phyloP scores from a whole-genome alignment of 2,113 vertebrate species.

The Podarcis cretensis region DNA sequence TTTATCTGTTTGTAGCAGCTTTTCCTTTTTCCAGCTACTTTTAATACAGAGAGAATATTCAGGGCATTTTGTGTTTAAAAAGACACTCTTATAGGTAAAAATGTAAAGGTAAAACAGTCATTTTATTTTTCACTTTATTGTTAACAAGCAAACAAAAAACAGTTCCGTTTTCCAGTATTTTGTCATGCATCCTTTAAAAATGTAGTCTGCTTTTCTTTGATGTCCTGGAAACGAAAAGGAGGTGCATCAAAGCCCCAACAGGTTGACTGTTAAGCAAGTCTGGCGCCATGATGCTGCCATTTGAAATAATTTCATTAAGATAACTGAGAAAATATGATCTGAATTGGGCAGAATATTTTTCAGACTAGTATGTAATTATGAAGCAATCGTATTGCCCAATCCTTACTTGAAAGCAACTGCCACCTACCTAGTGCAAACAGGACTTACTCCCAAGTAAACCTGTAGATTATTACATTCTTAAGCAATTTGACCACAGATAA shows the following conservation, averaged over 20 bases:
- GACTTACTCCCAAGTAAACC: not conserved
- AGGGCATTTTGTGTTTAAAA: not conserved
- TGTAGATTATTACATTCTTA: constrained; percentile 25
- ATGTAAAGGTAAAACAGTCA: not conserved
- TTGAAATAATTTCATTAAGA: not conserved
- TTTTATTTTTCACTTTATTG: not conserved
- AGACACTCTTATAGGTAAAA: not conserved
- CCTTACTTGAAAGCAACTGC: not conserved
- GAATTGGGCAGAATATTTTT: not conserved
- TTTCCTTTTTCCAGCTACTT: not conserved
- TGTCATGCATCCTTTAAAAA: not conserved
- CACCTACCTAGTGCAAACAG: not conserved
- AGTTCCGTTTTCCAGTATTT: not conserved
- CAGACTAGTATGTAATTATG: not conserved
- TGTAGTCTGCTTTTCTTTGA: not conserved
- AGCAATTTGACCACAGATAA: constrained; percentile 1
- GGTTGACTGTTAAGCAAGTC: not conserved
- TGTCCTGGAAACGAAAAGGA: not conserved
- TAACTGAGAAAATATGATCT: not conserved
- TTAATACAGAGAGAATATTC: not conserved
- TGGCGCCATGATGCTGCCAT: not conserved
- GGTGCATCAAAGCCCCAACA: not conserved
- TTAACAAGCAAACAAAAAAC: not conserved
- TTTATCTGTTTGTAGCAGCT: not conserved
- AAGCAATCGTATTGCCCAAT: not conserved